phyloP scores from a whole-genome alignment of 2,888 invertebrate species.

The Protonemura montana region DNA sequence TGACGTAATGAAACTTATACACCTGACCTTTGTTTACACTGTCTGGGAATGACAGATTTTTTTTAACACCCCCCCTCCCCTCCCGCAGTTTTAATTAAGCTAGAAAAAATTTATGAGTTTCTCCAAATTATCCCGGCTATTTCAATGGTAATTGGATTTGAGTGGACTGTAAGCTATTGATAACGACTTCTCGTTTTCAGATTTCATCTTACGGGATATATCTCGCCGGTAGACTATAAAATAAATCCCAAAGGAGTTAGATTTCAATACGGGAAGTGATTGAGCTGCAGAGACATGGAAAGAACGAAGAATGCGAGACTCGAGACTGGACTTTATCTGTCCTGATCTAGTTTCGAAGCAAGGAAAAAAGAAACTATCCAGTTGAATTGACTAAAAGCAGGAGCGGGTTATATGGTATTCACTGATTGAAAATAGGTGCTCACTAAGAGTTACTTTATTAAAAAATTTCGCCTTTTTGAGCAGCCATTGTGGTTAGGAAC shows the following conservation, averaged over 20 bases:
- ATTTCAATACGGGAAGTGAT: conserved; percentile 3
- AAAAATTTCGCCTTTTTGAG: background rate
- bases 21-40: background rate
- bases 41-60: background rate
- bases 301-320: background rate
- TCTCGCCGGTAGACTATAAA: background rate
- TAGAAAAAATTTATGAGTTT: background rate
- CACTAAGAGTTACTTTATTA: background rate
- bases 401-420: background rate
- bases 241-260: background rate
- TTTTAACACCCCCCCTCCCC: too few species aligned
- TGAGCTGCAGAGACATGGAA: background rate
- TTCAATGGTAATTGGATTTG: background rate
- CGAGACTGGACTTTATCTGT: conserved; percentile 7
- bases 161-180: background rate
- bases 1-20: background rate
- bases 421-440: background rate
- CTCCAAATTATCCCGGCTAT: background rate
- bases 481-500: background rate
- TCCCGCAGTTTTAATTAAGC: background rate
- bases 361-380: background rate
- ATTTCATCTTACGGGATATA: background rate
- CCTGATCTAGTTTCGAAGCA: background rate
- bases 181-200: background rate
- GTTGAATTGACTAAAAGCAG: background rate